Percentiles rank a stretch among this genome's conserved stretches.
Evolutionary conservation across 2,888 invertebrate genomes (phyloP).

Genomic region (Plebejus melissa): DNA sequence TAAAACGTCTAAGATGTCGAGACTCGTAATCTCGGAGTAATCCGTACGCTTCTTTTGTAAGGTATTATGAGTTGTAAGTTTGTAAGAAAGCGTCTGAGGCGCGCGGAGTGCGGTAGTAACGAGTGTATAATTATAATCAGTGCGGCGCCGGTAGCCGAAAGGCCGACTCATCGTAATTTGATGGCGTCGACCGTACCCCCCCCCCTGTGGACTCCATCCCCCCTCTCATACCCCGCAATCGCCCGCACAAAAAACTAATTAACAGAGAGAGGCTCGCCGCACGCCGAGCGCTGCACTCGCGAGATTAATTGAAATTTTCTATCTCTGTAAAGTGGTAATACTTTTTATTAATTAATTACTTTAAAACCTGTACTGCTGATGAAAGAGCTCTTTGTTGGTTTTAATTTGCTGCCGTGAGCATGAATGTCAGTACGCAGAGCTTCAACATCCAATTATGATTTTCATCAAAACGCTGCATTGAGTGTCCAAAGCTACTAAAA

Average conservation of each 20-base stretch:
- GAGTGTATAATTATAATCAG: constrained; percentile 76
- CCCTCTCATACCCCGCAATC: constrained; percentile 56
- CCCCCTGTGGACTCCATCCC: constrained; percentile 43
- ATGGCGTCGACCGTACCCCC: constrained; percentile 73
- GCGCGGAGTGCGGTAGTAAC: constrained; percentile 73
- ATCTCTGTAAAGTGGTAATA: constrained; percentile 26
- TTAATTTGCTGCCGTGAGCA: constrained; percentile 13
- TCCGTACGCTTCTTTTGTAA: constrained; percentile 1
- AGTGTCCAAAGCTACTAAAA: neutral
- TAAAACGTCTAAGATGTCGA: constrained; percentile 3
- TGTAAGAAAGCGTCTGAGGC: constrained; percentile 39
- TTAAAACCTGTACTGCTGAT: constrained; percentile 8
- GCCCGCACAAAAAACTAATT: constrained; percentile 74
- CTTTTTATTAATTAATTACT: constrained; percentile 31
- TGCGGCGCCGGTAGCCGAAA: constrained; percentile 69
- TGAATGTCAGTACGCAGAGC: neutral
- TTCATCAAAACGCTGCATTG: neutral
- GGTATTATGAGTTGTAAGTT: constrained; percentile 15
- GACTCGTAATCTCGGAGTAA: constrained; percentile 9
- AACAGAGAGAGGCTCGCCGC: constrained; percentile 65
- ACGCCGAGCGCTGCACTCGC: constrained; percentile 39
- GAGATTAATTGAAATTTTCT: constrained; percentile 38
- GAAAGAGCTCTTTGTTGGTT: constrained; percentile 17
- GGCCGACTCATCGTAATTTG: constrained; percentile 79
- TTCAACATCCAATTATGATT: neutral